Conservation (phyloP, 2,113 vertebrate species). For the Syngnathus scovelli region DNA sequence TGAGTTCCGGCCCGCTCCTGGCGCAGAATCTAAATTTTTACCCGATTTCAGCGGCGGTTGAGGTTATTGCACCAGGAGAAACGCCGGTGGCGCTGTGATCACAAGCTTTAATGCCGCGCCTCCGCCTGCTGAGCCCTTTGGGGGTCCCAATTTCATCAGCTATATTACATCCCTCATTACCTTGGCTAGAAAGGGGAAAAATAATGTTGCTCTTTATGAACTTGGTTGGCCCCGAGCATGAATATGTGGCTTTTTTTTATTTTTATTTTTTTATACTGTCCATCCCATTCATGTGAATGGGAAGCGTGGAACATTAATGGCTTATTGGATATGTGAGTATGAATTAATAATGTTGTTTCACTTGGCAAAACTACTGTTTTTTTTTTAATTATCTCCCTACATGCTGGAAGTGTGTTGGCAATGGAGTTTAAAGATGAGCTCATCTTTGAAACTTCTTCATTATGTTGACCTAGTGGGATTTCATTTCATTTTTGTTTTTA, state of each 20-base stretch:
- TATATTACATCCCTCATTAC: conserved; percentile 65
- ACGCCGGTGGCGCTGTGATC: conserved; percentile 56
- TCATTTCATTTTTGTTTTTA: no score
- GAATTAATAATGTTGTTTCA: conserved; percentile 3
- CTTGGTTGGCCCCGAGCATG: conserved; percentile 50
- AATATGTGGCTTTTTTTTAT: conserved; percentile 50
- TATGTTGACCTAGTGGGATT: no score
- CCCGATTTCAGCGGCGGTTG: conserved; percentile 50
- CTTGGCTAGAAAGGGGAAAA: conserved; percentile 32
- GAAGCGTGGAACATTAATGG: neutral
- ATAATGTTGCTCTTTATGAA: conserved; percentile 52
- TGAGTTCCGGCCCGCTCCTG: neutral
- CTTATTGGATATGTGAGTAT: conserved; percentile 1
- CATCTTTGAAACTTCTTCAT: neutral
- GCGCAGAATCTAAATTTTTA: conserved; percentile 37
- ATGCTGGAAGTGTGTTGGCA: neutral
- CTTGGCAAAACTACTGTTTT: neutral
- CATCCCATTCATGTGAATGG: conserved; percentile 41
- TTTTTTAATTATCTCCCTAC: neutral
- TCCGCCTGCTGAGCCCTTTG: conserved; percentile 46
- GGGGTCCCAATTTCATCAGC: conserved; percentile 58
- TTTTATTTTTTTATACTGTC: conserved; percentile 49
- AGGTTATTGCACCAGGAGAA: conserved; percentile 56
- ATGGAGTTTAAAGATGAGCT: neutral
- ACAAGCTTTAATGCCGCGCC: conserved; percentile 46